These are phyloP conservation scores for Tiliqua scincoides DNA, from an alignment of 2,113 vertebrate species.

Conservation along the genomic window DNA sequence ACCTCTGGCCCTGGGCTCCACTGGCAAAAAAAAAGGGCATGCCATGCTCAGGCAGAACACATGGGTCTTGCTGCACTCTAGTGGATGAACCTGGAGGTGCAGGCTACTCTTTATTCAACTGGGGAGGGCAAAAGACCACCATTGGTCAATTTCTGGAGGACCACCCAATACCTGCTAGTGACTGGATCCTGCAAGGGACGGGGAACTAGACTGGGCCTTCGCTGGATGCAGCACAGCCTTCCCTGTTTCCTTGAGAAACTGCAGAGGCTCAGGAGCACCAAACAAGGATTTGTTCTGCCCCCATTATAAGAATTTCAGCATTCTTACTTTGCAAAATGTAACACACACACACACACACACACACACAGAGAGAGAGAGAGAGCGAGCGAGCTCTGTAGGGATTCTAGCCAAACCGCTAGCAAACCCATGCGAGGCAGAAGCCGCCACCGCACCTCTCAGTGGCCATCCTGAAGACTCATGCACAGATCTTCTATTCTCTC, in stretches of 20 bases:
- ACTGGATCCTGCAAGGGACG: not conserved
- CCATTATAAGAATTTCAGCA: not conserved
- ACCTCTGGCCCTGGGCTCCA: not conserved
- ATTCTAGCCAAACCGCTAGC: not conserved
- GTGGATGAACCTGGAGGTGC: not conserved
- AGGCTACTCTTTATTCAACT: no score
- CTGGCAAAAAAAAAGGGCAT: not conserved
- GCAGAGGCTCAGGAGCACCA: no score
- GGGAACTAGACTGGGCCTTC: not conserved
- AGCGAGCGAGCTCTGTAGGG: not conserved
- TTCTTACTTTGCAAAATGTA: not conserved
- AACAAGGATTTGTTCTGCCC: not conserved
- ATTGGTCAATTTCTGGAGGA: not conserved
- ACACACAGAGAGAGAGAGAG: no score
- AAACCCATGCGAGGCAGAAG: not conserved
- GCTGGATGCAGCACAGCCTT: not conserved
- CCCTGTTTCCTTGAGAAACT: not conserved
- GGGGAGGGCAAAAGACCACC: not conserved
- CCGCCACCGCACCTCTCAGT: not conserved
- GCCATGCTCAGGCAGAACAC: not conserved
- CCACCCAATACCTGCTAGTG: no score
- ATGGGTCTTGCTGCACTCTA: not conserved
- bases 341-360: no score
- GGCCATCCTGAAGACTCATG: not conserved
- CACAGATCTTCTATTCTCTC: not conserved